A percentile compares a stretch with the other conserved stretches of the same genome.
phyloP scores from a whole-genome alignment of 1,140 invertebrate species.

The Hypsibius dujardini region DNA sequence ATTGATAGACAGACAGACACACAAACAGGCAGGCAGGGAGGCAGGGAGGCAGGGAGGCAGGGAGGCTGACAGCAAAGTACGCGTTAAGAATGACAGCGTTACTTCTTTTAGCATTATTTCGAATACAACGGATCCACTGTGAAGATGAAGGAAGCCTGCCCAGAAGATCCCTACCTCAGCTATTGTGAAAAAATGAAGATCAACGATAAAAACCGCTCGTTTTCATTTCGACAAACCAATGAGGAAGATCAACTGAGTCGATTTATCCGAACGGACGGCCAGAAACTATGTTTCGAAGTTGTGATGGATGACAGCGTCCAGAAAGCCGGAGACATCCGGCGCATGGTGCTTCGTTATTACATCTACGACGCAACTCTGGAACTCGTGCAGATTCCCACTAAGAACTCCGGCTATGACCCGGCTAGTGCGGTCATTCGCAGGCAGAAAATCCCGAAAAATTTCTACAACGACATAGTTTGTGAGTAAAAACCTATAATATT shows the following conservation, averaged over 20 bases:
- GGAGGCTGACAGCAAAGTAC: background rate
- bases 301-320: no score
- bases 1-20: no score
- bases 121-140: background rate
- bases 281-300: no score
- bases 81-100: background rate
- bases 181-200: background rate
- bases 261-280: no score
- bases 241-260: background rate
- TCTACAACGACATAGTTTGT: background rate
- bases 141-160: background rate
- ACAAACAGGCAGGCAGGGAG: no score
- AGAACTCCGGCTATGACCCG: background rate
- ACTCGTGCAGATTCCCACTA: background rate
- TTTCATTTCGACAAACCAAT: no score
- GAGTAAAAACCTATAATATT: background rate
- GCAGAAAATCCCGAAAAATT: constrained; percentile 1
- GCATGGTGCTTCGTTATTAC: background rate
- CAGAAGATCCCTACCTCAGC: background rate
- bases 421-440: background rate
- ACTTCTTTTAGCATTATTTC: background rate
- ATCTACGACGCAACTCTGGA: background rate
- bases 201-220: no score
- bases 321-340: no score
- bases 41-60: no score